Evolutionary conservation across 2,888 invertebrate genomes (phyloP), one percentile per base, ranked within the genome.

Genomic region (Nymphalis urticae): DNA sequence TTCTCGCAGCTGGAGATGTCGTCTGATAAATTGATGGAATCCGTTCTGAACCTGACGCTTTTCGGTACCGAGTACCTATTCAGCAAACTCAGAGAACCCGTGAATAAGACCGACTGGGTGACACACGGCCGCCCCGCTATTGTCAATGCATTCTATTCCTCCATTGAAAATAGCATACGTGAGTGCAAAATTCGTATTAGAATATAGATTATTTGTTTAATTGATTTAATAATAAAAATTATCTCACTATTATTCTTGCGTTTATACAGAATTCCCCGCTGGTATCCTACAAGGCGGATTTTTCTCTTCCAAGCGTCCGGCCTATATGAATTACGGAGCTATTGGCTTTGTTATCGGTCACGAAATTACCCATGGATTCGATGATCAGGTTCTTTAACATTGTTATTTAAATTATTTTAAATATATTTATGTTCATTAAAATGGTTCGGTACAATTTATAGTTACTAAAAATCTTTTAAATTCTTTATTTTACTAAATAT

Each of bases 331-430:
- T 86, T 98, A 97, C 78, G 97, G 97, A 24, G 97, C 97, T 3
- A 97, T 98, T 73, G 98, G 98, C 3, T 97, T 96, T 80, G 97
- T 98, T 4, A 97, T 98, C 79, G 97, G 97, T 0, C 98, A 98
- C 82, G 98, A 98, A 92, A 97, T 98, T 64, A 97, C 97, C 0
- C 98, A 98, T 82, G 97, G 97, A 13, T 97, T 97, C 79, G 97
- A 97, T 82, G 96, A 97, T 82, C 96, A 96, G 90, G 94, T 93
- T 13, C 84, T 53, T 13, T 48, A 17, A 42, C 8, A 17, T 3
- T 10, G 13, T 10, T 42, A 4, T 13, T 3, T 42, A 3, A 4
- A 13, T 13, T 13, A 42, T 36, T 36, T 32, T 7, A 32, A 36
- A 36, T 10, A 8, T 36, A 36, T 36, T 2, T 32, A 5, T 32